Evolutionary conservation across 1,140 invertebrate genomes (phyloP).

Genomic region (Zaprionus africanus): DNA sequence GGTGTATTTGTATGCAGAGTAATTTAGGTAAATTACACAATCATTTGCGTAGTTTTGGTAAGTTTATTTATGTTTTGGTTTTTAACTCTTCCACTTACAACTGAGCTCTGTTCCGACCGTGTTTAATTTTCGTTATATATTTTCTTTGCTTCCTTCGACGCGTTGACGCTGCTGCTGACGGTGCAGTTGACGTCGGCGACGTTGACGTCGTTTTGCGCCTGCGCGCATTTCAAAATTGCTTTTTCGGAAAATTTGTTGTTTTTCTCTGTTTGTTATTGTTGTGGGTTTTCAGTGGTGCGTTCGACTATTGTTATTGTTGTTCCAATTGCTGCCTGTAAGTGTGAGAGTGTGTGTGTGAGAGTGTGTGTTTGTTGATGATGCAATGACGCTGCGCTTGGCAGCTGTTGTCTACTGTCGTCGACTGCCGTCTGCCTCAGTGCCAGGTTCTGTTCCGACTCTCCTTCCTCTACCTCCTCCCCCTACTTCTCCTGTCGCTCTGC

Average conservation of each 20-base stretch:
- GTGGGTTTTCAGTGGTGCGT: conserved; percentile 63
- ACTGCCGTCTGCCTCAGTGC: conserved; percentile 32
- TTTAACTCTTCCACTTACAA: conserved; percentile 26
- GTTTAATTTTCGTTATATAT: conserved; percentile 58
- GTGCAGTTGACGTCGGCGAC: conserved; percentile 14
- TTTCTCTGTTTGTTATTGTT: conserved; percentile 73
- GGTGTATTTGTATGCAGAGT: conserved; percentile 33
- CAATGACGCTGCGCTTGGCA: conserved; percentile 82
- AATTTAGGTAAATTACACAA: conserved; percentile 57
- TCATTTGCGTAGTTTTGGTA: conserved; percentile 38
- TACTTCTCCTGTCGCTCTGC: background rate
- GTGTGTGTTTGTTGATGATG: conserved; percentile 73
- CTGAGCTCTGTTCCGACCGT: background rate
- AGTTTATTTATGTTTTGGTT: conserved; percentile 46
- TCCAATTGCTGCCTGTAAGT: conserved; percentile 32
- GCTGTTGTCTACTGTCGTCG: conserved; percentile 63
- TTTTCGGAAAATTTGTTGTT: conserved; percentile 61
- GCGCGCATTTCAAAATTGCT: conserved; percentile 69
- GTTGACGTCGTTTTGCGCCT: conserved; percentile 48
- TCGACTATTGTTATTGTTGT: conserved; percentile 55
- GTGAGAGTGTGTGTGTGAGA: conserved; percentile 30
- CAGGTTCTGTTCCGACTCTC: conserved; percentile 13
- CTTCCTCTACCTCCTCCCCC: background rate
- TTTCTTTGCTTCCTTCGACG: conserved; percentile 37
- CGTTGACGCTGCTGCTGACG: conserved; percentile 2